Percentiles rank a stretch among this genome's conserved stretches.
These are phyloP conservation scores for Drosophila simulans DNA, from an alignment of 1,140 invertebrate genomes.

Conservation along the genomic window DNA sequence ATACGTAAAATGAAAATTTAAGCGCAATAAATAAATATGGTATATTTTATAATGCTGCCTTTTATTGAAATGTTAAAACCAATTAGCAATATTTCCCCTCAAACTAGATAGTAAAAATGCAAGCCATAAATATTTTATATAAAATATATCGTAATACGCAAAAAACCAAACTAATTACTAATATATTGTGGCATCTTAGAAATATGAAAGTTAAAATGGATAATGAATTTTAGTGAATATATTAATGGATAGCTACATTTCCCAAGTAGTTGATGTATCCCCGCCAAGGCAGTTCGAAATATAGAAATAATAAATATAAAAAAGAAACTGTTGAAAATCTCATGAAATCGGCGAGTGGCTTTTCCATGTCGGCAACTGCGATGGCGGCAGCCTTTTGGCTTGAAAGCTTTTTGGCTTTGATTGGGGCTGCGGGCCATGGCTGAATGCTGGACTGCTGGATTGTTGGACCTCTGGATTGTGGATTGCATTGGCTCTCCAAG, in stretches of 20 bases:
- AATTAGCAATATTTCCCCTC: too few relatives aligned
- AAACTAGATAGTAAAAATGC: too few relatives aligned
- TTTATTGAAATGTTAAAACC: too few relatives aligned
- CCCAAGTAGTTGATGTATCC: slow-evolving; percentile 16
- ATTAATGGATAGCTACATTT: background rate
- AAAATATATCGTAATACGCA: too few relatives aligned
- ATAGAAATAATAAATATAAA: slow-evolving; percentile 44
- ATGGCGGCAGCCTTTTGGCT: slow-evolving; percentile 64
- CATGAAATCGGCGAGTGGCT: slow-evolving; percentile 69
- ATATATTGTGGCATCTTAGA: too few relatives aligned
- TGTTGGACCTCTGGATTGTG: slow-evolving; percentile 36
- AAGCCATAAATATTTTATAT: too few relatives aligned
- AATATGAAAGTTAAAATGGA: background rate
- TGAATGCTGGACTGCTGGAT: slow-evolving; percentile 28
- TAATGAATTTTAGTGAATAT: too few relatives aligned
- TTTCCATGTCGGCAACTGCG: slow-evolving; percentile 56
- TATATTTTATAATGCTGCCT: too few relatives aligned
- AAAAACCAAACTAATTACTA: too few relatives aligned
- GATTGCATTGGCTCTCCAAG: slow-evolving; percentile 35
- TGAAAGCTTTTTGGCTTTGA: slow-evolving; percentile 73
- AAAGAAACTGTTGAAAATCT: slow-evolving; percentile 65
- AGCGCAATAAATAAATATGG: too few relatives aligned
- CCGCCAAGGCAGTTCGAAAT: background rate
- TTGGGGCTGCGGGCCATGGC: slow-evolving; percentile 64
- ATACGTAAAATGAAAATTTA: too few relatives aligned